phyloP scores from a whole-genome alignment of 2,888 invertebrate species.

The Agonopterix subpropinquella region DNA sequence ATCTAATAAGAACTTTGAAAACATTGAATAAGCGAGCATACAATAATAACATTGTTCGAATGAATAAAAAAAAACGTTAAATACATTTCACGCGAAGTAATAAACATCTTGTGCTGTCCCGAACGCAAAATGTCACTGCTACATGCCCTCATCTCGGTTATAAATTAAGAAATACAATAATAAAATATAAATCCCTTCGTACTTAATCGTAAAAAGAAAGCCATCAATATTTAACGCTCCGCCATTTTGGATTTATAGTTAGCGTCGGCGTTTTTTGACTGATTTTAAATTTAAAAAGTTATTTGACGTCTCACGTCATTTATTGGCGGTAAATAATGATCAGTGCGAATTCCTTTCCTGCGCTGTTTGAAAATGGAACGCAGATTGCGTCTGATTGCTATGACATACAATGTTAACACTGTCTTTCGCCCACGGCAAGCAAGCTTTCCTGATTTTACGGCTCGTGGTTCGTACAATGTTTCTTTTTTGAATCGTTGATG shows the following conservation, averaged over 20 bases:
- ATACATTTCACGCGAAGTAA: slow-evolving; percentile 18
- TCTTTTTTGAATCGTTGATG: neutral
- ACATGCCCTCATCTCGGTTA: slow-evolving; percentile 29
- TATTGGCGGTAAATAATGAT: slow-evolving; percentile 35
- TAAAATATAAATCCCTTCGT: slow-evolving; percentile 39
- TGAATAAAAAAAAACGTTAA: slow-evolving; percentile 6
- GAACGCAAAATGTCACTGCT: slow-evolving; percentile 24
- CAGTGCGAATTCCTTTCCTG: slow-evolving; percentile 24
- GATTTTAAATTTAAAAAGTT: slow-evolving; percentile 35
- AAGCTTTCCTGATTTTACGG: slow-evolving; percentile 1
- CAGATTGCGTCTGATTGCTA: slow-evolving; percentile 35
- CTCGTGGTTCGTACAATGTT: neutral
- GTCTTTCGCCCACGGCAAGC: slow-evolving; percentile 22
- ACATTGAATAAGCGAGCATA: neutral
- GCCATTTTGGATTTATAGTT: slow-evolving; percentile 49
- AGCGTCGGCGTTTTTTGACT: slow-evolving; percentile 32
- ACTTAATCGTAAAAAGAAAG: slow-evolving; percentile 48
- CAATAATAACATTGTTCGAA: slow-evolving; percentile 2
- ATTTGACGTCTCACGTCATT: slow-evolving; percentile 18
- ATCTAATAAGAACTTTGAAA: neutral
- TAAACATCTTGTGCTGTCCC: slow-evolving; percentile 13
- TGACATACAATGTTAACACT: slow-evolving; percentile 29
- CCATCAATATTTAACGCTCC: slow-evolving; percentile 41
- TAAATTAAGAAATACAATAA: slow-evolving; percentile 42
- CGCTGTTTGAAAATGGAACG: slow-evolving; percentile 28